Evolutionary conservation across 2,888 invertebrate genomes (phyloP), one percentile per base, ranked within the genome.

Genomic region (Margaritifera margaritifera): DNA sequence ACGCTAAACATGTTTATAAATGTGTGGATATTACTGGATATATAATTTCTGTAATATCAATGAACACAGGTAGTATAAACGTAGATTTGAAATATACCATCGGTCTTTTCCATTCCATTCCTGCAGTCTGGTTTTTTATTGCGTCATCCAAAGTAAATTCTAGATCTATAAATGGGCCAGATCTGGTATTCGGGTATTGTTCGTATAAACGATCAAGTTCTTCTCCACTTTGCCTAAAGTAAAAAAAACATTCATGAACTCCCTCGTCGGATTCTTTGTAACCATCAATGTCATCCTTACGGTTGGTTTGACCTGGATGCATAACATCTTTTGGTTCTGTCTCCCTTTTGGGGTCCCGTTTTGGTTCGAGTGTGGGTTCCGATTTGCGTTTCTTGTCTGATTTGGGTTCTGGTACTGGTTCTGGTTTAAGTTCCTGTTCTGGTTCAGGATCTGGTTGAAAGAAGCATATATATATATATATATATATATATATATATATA

Each of bases 101-200:
- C 22, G 86, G 85, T 59, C 86, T 65, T 68, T 84, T 86, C 85
- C 85, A 86, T 61, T 80, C 79, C 8, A 86, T 56, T 18, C 54
- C 57, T 20, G 64, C 56, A 3, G 53, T 53, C 25, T 66, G 62
- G 4, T 73, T 76, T 54, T 75, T 66, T 52, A 86, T 78, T 6
- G 86, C 86, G 25, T 65, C 71, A 6, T 77, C 60, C 6, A 81
- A 66, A 8, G 80, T 66, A 64, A 86, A 86, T 15, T 80, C 80
- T 2, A 63, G 8, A 69, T 86, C 86, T 1, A 69, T 68, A 65
- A 76, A 86, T 42, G 82, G 69, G 22, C 70, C 62, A 1, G 69
- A 75, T 1, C 61, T 57, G 1, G 71, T 62, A 24, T 72, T 68
- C 8, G 69, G 19, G 4, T 81, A 79, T 27, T 68, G 69, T 2